Evolutionary conservation across 2,888 invertebrate genomes (phyloP).

Genomic region (Amphimallon solstitiale): DNA sequence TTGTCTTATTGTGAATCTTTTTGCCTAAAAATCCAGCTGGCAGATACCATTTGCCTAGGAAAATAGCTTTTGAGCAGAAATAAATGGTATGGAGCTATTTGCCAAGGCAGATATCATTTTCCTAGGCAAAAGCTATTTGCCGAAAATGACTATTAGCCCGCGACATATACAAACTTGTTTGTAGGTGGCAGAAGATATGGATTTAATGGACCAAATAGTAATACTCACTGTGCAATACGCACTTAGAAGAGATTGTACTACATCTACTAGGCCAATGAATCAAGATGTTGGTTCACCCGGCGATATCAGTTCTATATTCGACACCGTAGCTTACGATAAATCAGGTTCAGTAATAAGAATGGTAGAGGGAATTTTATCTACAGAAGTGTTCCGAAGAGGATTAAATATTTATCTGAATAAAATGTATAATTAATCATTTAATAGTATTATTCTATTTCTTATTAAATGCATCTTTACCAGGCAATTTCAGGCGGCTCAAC

Average conservation of each 20-base stretch:
- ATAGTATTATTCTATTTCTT: neutral
- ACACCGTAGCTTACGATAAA: conserved; percentile 75
- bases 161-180: neutral
- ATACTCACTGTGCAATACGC: conserved; percentile 64
- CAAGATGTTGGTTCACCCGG: conserved; percentile 66
- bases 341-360: conserved; percentile 37
- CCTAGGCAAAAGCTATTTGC: no score
- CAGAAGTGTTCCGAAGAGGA: conserved; percentile 14
- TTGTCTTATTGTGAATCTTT: no score
- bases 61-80: no score
- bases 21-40: no score
- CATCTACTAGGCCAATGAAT: conserved; percentile 65
- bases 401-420: conserved; percentile 24
- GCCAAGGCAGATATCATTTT: no score
- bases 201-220: conserved; percentile 28
- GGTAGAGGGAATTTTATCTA: conserved; percentile 26
- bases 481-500: conserved; percentile 30
- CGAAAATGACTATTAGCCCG: no score
- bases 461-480: neutral
- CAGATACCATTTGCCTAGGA: no score
- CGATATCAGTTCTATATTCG: conserved; percentile 71
- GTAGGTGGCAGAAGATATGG: conserved; percentile 31
- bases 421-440: neutral
- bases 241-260: conserved; percentile 67
- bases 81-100: no score